These are phyloP conservation scores for Archaeoteleia sp. DNA, from an alignment of 2,888 invertebrate species.

Conservation along the genomic window DNA sequence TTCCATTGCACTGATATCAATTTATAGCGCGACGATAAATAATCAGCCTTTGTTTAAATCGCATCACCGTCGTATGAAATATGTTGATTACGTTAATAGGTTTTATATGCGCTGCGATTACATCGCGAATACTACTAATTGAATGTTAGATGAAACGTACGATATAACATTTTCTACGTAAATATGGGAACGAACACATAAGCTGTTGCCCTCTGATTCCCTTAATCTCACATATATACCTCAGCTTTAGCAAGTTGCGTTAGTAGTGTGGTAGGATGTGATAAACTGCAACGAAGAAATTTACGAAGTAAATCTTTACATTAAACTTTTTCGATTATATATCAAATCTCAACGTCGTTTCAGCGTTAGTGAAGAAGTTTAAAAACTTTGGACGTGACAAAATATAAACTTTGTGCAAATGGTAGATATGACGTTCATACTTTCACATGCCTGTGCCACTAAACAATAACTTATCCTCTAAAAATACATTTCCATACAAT, in stretches of 20 bases:
- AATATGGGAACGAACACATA: slow-evolving; percentile 1
- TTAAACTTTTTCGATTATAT: slow-evolving; percentile 54
- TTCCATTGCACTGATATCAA: slow-evolving; percentile 24
- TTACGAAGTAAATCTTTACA: slow-evolving; percentile 51
- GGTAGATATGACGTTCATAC: slow-evolving; percentile 13
- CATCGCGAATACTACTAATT: too few relatives aligned
- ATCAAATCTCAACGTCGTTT: slow-evolving; percentile 48
- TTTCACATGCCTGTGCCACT: too few relatives aligned
- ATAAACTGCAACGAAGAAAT: slow-evolving; percentile 47
- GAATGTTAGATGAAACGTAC: too few relatives aligned
- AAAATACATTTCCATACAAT: too few relatives aligned
- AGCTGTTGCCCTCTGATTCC: slow-evolving; percentile 7
- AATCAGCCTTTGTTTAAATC: too few relatives aligned
- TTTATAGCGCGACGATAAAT: too few relatives aligned
- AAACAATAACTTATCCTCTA: too few relatives aligned
- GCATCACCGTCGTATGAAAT: too few relatives aligned
- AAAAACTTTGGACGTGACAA: slow-evolving; percentile 42
- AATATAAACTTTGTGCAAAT: slow-evolving; percentile 32
- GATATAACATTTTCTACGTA: not conserved
- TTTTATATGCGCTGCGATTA: too few relatives aligned
- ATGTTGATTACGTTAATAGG: too few relatives aligned
- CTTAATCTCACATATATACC: slow-evolving; percentile 29
- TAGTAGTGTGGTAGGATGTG: slow-evolving; percentile 28
- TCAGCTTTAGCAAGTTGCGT: slow-evolving; percentile 19
- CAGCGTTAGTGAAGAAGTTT: slow-evolving; percentile 37